phyloP scores from a whole-genome alignment of 2,113 vertebrate genomes.

The Sclerurus mexicanus region DNA sequence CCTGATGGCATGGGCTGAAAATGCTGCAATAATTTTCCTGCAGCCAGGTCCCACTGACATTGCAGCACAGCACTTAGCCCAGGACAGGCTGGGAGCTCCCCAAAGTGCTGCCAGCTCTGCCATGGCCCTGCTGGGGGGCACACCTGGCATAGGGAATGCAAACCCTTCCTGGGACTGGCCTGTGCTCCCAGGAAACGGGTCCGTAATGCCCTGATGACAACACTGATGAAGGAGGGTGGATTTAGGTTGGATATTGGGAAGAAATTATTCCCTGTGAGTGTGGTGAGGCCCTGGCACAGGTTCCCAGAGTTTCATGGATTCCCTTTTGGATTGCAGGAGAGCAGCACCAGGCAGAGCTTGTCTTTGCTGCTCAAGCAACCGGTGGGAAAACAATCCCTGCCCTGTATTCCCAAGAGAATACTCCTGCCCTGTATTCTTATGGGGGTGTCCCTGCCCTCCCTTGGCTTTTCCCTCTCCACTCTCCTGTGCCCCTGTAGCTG shows the following conservation, averaged over 20 bases:
- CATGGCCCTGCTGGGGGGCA: too few relatives aligned
- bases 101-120: accelerated
- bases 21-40: not conserved
- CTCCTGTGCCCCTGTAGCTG: too few relatives aligned
- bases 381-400: accelerated
- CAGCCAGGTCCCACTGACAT: not conserved
- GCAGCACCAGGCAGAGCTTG: not conserved
- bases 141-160: not conserved
- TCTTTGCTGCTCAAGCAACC: accelerated
- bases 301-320: not conserved
- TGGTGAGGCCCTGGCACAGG: too few relatives aligned
- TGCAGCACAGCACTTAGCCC: accelerated
- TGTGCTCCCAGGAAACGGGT: too few relatives aligned
- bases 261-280: too few relatives aligned
- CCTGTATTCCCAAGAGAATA: accelerated
- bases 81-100: not conserved
- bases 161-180: not conserved
- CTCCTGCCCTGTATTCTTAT: accelerated
- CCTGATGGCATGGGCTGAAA: not conserved
- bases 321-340: not conserved
- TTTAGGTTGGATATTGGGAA: too few relatives aligned
- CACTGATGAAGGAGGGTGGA: not conserved
- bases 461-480: too few relatives aligned
- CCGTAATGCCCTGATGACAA: accelerated
- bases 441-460: not conserved